Percentiles rank a stretch among this genome's conserved stretches.
Conservation (phyloP, 2,888 invertebrate genomes). For the Drosophila melanosoma region DNA sequence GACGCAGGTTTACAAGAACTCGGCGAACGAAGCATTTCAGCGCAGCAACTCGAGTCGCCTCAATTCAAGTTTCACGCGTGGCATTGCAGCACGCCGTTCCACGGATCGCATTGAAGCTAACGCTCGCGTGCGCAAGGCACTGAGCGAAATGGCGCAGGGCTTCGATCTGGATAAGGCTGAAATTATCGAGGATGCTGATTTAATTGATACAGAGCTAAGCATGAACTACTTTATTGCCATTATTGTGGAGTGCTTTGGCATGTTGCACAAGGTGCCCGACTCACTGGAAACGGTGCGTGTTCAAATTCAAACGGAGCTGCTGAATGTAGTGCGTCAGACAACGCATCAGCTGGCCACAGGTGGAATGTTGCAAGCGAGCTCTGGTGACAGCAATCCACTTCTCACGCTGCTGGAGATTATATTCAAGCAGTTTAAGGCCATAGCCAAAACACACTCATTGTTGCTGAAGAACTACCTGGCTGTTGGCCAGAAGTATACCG, state of each 20-base stretch:
- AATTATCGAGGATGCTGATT: conserved; percentile 87
- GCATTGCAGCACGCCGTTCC: conserved; percentile 86
- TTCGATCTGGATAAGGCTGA: conserved; percentile 85
- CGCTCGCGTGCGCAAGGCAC: conserved; percentile 86
- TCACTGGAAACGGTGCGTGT: conserved; percentile 93
- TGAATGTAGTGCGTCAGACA: conserved; percentile 91
- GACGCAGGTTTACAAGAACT: conserved; percentile 89
- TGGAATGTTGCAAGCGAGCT: conserved; percentile 37
- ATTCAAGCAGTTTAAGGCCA: conserved; percentile 92
- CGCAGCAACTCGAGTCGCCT: conserved; percentile 88
- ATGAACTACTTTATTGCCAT: conserved; percentile 91
- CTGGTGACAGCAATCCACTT: conserved; percentile 84
- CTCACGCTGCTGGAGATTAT: conserved; percentile 90
- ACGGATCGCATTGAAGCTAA: conserved; percentile 86
- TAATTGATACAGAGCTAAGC: conserved; percentile 87
- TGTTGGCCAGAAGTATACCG: conserved; percentile 87
- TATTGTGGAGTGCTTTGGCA: conserved; percentile 93
- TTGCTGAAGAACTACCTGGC: conserved; percentile 88
- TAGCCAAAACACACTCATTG: conserved; percentile 91
- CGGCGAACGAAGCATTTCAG: conserved; percentile 87
- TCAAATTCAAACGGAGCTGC: conserved; percentile 92
- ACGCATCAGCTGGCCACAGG: conserved; percentile 90
- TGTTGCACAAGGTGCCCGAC: conserved; percentile 93
- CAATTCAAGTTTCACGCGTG: conserved; percentile 87
- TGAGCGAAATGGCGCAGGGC: conserved; percentile 86